These are phyloP conservation scores for Epinephelus fuscoguttatus DNA, from an alignment of 2,113 vertebrate genomes.

Conservation along the genomic window DNA sequence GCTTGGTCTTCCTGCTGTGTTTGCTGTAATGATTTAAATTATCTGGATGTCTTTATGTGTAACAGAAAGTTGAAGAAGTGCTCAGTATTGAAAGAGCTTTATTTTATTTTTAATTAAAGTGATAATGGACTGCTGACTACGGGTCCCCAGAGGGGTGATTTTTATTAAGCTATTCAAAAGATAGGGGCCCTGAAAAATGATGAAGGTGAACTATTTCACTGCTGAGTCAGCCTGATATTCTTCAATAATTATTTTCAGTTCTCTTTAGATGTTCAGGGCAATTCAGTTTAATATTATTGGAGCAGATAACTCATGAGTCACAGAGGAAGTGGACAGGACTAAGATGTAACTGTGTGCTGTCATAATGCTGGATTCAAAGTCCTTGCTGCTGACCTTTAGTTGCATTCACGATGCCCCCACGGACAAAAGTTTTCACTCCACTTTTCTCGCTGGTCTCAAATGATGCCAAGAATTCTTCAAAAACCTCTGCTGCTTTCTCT, in stretches of 20 bases:
- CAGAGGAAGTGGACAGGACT: not conserved
- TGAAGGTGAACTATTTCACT: not conserved
- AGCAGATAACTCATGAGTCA: not conserved
- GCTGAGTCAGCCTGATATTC: constrained; percentile 1
- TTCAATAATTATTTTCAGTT: not conserved
- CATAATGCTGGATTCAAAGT: not conserved
- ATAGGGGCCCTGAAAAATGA: not conserved
- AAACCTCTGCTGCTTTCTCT: constrained; percentile 88
- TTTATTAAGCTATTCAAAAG: constrained; percentile 14
- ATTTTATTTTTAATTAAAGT: not conserved
- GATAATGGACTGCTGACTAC: not conserved
- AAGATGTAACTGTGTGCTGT: not conserved
- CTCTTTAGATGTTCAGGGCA: not conserved
- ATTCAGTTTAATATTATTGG: not conserved
- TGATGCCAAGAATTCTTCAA: constrained; percentile 87
- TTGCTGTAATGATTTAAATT: not conserved
- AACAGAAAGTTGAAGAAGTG: not conserved
- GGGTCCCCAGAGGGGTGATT: not conserved
- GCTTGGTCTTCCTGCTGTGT: not conserved
- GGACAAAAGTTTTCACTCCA: constrained; percentile 86
- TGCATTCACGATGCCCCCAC: constrained; percentile 87
- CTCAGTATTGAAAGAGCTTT: not conserved
- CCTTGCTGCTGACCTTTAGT: constrained; percentile 81
- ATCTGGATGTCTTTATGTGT: not conserved
- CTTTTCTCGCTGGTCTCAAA: constrained; percentile 85